phyloP scores from a whole-genome alignment of 2,113 vertebrate species.

The Rhynchomys soricoides region DNA sequence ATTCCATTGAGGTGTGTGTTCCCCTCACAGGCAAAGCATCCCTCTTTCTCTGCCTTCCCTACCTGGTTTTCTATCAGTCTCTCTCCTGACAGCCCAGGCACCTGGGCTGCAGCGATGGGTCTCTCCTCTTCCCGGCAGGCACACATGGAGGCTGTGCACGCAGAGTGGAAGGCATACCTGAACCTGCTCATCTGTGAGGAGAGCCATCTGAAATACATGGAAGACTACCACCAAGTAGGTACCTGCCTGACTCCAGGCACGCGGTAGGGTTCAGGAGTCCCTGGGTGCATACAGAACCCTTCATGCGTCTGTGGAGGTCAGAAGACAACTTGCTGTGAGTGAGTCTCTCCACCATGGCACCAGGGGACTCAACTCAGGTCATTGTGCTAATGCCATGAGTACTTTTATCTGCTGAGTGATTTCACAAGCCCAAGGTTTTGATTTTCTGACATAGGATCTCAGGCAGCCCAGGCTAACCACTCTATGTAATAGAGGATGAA shows the following conservation, averaged over 20 bases:
- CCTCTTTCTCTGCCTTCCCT: not conserved
- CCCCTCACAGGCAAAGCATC: rapidly evolving
- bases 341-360: not conserved
- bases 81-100: not conserved
- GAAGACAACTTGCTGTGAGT: not conserved
- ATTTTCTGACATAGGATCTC: not conserved
- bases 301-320: not conserved
- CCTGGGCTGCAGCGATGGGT: not conserved
- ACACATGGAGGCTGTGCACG: slow-evolving; percentile 96
- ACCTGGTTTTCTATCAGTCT: not conserved
- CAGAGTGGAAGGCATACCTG: slow-evolving; percentile 98
- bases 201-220: slow-evolving; percentile 98
- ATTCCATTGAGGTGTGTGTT: slow-evolving; percentile 92
- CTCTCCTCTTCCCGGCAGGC: slow-evolving; percentile 85
- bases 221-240: slow-evolving; percentile 99
- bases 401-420: not conserved
- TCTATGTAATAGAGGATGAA: not conserved
- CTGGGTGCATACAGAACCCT: not conserved
- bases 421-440: not conserved
- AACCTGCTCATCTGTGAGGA: slow-evolving; percentile 99
- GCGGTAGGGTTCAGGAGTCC: rapidly evolving
- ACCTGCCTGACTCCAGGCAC: not conserved
- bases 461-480: not conserved
- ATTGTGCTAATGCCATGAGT: not conserved
- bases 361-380: not conserved